Conservation (phyloP, 2,797 vertebrate genomes). For the Petrocephalus sullivani region DNA sequence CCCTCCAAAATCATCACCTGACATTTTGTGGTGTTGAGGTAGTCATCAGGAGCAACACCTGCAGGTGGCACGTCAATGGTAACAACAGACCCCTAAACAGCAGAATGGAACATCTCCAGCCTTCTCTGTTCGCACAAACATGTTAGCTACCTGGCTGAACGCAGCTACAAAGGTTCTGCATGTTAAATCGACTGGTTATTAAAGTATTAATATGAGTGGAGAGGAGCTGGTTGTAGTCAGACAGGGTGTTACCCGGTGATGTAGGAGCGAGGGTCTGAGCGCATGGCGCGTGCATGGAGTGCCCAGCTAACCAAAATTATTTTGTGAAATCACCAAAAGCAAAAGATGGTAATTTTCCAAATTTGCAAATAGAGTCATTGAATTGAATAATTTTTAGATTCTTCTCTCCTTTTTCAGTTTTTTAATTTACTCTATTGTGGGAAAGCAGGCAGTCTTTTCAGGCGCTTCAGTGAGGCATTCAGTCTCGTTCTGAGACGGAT, state of each 20-base stretch:
- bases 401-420: constrained; percentile 49
- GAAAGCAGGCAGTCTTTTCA: constrained; percentile 32
- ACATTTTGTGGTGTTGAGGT: background rate
- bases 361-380: constrained; percentile 39
- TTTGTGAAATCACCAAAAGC: constrained; percentile 48
- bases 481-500: background rate
- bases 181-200: background rate
- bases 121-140: constrained; percentile 36
- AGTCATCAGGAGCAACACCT: constrained; percentile 22
- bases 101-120: constrained; percentile 34
- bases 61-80: constrained; percentile 49
- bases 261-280: constrained; percentile 24
- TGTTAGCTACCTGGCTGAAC: background rate
- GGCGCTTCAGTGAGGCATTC: background rate
- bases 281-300: constrained; percentile 41
- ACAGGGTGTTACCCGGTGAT: constrained; percentile 8
- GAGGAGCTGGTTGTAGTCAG: constrained; percentile 2
- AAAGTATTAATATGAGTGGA: background rate
- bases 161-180: constrained; percentile 17
- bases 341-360: constrained; percentile 42
- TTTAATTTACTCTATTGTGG: constrained; percentile 58
- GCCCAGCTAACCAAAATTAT: constrained; percentile 53
- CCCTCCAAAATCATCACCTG: background rate
- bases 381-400: constrained; percentile 52
- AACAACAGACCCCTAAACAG: constrained; percentile 28